Evolutionary conservation across 2,113 vertebrate genomes (phyloP).

Genomic region (Lepidiolamprologus cunningtoni): DNA sequence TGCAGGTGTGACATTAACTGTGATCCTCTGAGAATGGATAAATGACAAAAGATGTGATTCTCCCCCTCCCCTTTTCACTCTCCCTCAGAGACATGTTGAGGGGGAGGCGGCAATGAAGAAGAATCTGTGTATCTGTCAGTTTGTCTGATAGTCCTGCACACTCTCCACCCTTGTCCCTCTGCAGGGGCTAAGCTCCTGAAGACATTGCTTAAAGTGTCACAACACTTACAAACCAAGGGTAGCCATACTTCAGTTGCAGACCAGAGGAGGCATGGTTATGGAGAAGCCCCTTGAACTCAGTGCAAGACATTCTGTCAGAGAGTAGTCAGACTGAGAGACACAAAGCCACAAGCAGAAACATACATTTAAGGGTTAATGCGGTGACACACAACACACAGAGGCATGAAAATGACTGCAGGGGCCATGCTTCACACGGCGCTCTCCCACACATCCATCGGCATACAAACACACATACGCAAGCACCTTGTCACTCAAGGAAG

Average conservation of each 20-base stretch:
- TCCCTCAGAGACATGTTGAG: background rate
- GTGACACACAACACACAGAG: background rate
- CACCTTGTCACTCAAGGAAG: slow-evolving; percentile 23
- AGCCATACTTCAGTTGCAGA: background rate
- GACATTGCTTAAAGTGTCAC: slow-evolving; percentile 3
- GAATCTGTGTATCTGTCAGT: background rate
- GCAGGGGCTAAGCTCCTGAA: background rate
- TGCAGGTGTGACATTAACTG: slow-evolving; percentile 10
- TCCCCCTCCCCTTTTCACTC: background rate
- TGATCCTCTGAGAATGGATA: slow-evolving; percentile 3
- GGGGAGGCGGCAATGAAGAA: background rate
- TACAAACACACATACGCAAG: slow-evolving; percentile 6
- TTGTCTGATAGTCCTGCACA: background rate
- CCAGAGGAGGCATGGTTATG: background rate
- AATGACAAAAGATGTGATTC: slow-evolving; percentile 16
- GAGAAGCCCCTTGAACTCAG: background rate
- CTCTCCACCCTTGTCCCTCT: background rate
- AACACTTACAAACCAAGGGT: background rate
- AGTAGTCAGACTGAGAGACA: slow-evolving; percentile 12
- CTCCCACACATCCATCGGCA: background rate
- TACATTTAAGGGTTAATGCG: background rate
- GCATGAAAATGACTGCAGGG: background rate
- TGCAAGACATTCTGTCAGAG: background rate
- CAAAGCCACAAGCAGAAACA: background rate
- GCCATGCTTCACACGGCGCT: background rate